Evolutionary conservation across 2,888 invertebrate species (phyloP).

Genomic region (Macaria notata): DNA sequence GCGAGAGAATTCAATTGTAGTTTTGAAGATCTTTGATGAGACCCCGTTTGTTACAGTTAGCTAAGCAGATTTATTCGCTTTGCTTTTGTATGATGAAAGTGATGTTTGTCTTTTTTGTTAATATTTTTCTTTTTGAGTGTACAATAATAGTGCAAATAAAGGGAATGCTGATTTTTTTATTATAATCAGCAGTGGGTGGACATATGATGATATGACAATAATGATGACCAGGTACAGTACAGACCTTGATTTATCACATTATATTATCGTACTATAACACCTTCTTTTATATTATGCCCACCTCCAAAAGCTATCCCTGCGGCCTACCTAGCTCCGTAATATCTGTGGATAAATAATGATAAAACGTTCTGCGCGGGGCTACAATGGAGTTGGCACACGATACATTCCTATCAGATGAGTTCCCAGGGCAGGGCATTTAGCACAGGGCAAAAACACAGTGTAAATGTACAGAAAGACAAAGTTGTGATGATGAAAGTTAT

Average conservation of each 20-base stretch:
- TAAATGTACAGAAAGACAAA: neutral
- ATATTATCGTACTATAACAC: too few relatives aligned
- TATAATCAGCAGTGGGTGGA: too few relatives aligned
- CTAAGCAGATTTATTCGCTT: constrained; percentile 4
- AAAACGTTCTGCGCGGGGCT: constrained; percentile 15
- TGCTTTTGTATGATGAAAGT: constrained; percentile 2
- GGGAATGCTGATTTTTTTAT: too few relatives aligned
- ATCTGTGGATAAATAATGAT: constrained; percentile 17
- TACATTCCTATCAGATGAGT: constrained; percentile 39
- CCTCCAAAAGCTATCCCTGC: neutral
- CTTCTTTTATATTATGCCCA: too few relatives aligned
- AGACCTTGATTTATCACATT: too few relatives aligned
- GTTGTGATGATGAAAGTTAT: neutral
- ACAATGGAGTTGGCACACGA: constrained; percentile 22
- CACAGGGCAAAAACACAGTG: constrained; percentile 3
- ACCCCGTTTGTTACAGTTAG: constrained; percentile 12
- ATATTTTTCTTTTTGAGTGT: neutral
- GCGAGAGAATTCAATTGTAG: constrained; percentile 18
- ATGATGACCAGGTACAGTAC: too few relatives aligned
- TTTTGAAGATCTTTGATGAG: constrained; percentile 19
- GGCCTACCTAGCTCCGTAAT: constrained; percentile 2
- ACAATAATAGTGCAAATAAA: too few relatives aligned
- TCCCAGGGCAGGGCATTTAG: constrained; percentile 26
- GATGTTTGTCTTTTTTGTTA: constrained; percentile 7
- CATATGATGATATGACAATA: too few relatives aligned